Conservation (phyloP, 2,797 vertebrate species). For the Hafferia zeledoni region DNA sequence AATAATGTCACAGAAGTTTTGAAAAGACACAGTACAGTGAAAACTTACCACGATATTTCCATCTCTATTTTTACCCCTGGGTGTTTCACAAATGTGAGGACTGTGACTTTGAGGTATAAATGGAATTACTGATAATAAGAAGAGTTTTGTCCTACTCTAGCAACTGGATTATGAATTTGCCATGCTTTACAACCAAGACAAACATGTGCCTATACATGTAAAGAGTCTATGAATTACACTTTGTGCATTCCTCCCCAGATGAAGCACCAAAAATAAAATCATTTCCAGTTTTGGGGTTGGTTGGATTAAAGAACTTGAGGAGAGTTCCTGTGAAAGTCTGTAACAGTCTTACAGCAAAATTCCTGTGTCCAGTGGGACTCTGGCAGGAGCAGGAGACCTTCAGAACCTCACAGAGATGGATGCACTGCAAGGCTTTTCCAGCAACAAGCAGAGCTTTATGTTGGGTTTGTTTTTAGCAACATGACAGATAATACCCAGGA, state of each 20-base stretch:
- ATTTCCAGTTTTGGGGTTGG: not conserved
- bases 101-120: not conserved
- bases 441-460: not conserved
- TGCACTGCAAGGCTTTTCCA: not conserved
- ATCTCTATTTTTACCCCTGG: not conserved
- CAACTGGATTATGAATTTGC: not conserved
- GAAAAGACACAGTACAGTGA: not conserved
- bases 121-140: not conserved
- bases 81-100: not conserved
- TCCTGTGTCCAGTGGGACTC: not conserved
- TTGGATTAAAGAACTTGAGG: not conserved
- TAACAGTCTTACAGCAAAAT: not conserved
- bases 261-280: not conserved
- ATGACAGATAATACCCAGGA: slow-evolving; percentile 3
- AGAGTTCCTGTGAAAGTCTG: not conserved
- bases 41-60: not conserved
- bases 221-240: not conserved
- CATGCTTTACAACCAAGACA: not conserved
- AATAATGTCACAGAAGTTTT: not conserved
- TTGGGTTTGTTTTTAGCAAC: not conserved
- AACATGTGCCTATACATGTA: not conserved
- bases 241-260: not conserved
- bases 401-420: not conserved
- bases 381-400: not conserved
- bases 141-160: not conserved